These are phyloP conservation scores for Nylanderia fulva DNA, from an alignment of 1,140 invertebrate species.

Conservation along the genomic window DNA sequence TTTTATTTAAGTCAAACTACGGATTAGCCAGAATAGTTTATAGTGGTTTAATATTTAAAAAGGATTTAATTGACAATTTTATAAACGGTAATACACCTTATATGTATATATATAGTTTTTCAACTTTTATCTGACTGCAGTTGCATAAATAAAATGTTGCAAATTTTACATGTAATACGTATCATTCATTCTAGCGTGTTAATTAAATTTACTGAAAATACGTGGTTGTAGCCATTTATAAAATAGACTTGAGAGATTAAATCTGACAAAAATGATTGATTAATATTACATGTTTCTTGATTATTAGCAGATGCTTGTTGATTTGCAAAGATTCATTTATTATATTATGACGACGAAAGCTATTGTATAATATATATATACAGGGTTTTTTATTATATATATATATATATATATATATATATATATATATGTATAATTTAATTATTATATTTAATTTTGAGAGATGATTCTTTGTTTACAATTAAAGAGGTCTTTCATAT, in stretches of 20 bases:
- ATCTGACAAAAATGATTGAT: background rate
- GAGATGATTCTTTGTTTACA: no score
- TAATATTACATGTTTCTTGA: constrained; percentile 8
- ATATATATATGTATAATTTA: no score
- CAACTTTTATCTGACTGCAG: background rate
- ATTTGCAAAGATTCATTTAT: constrained; percentile 1
- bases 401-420: no score
- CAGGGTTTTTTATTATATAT: no score
- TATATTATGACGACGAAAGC: background rate
- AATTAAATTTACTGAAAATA: constrained; percentile 42
- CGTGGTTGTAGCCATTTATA: background rate
- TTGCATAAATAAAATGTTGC: constrained; percentile 31
- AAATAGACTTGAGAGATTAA: constrained; percentile 23
- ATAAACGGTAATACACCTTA: no score
- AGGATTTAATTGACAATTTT: constrained; percentile 29
- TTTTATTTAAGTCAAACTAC: constrained; percentile 34
- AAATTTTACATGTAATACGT: constrained; percentile 30
- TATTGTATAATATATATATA: no score
- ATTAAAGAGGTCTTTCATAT: no score
- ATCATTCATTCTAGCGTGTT: constrained; percentile 30
- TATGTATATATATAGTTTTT: background rate
- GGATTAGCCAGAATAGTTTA: constrained; percentile 13
- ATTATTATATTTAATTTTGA: no score
- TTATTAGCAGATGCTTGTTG: background rate
- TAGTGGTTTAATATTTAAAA: constrained; percentile 29